Base-by-base conservation (phyloP, 2,888 invertebrate species). In the Acheta domesticus region DNA sequence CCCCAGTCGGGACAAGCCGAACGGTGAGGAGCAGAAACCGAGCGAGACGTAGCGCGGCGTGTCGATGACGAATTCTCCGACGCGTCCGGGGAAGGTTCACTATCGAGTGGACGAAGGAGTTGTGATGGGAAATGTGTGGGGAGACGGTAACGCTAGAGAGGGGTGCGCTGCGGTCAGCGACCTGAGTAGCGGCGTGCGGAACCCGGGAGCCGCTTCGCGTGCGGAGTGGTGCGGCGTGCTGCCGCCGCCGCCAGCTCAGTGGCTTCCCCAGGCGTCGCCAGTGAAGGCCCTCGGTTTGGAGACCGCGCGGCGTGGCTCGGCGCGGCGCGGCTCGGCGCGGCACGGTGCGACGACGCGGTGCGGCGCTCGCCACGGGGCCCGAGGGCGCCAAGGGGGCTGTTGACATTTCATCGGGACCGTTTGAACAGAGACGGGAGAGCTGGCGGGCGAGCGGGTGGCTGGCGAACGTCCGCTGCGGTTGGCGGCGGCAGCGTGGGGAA, bases 351-450 rank as follows among this genome's bases (percentile, higher is more conserved):
- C 23, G 3, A 3, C 3, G 23, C 2, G 23, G 23, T 5, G 62
- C 62, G 62, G 14, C 16, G 16, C 16, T 5, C 62, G 16, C 16
- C 62, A 19, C 16, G 62, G 14, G 36, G 36, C 36, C 62, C 62
- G 16, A 14, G n/a, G 16, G n/a, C 16, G 16, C 11, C n/a, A 8
- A 8, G 36, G 36, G 62, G 16, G n/a, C 62, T 62, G 62, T 62
- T 62, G 62, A 62, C 62, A 62, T 62, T 62, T 62, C 62, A 62
- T 62, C 62, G 62, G 16, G 16, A 62, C 62, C 62, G 62, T 62
- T 62, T 62, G 62, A 62, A 62, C 62, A 62, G n/a, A n/a, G 62
- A 62, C n/a, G 8, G 62, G 62, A 36, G 36, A 36, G 36, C 36
- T 36, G 36, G 36, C 36, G 36, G 36, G 36, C 36, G 36, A 5